These are phyloP conservation scores for Tetrax tetrax DNA, from an alignment of 2,113 vertebrate genomes.

Conservation along the genomic window DNA sequence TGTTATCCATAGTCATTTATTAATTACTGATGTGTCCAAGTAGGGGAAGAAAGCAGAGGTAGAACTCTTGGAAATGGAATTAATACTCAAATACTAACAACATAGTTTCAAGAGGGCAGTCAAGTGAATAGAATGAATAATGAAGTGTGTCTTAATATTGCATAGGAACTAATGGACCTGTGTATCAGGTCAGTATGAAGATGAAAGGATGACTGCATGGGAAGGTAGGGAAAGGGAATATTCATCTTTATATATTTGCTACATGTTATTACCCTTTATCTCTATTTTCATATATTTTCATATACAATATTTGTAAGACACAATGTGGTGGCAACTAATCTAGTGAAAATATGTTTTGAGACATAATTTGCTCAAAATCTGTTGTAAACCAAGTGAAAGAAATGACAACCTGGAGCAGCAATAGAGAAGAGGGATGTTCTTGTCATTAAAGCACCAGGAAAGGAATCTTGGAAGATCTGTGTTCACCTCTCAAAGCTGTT, in stretches of 20 bases:
- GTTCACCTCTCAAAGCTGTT: neutral
- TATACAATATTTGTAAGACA: neutral
- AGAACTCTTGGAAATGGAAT: constrained; percentile 63
- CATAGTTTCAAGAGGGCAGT: constrained; percentile 56
- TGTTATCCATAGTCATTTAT: constrained; percentile 41
- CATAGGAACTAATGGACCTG: neutral
- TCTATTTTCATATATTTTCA: neutral
- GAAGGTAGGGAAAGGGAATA: neutral
- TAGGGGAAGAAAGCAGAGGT: constrained; percentile 28
- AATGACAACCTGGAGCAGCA: neutral
- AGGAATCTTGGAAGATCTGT: neutral
- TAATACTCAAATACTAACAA: constrained; percentile 43
- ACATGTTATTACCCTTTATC: neutral
- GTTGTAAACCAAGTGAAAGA: neutral
- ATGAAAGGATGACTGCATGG: neutral
- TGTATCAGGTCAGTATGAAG: neutral
- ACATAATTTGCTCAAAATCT: neutral
- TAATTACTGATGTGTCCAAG: constrained; percentile 46
- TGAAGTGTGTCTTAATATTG: constrained; percentile 34
- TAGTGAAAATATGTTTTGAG: neutral
- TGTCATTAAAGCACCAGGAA: neutral
- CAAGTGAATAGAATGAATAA: constrained; percentile 65
- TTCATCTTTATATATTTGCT: neutral
- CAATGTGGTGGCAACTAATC: neutral
- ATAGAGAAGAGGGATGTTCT: neutral